These are phyloP conservation scores for Aplysina aerophoba DNA, from an alignment of 37 sponge, comb jelly and placozoan genomes.

Conservation along the genomic window DNA sequence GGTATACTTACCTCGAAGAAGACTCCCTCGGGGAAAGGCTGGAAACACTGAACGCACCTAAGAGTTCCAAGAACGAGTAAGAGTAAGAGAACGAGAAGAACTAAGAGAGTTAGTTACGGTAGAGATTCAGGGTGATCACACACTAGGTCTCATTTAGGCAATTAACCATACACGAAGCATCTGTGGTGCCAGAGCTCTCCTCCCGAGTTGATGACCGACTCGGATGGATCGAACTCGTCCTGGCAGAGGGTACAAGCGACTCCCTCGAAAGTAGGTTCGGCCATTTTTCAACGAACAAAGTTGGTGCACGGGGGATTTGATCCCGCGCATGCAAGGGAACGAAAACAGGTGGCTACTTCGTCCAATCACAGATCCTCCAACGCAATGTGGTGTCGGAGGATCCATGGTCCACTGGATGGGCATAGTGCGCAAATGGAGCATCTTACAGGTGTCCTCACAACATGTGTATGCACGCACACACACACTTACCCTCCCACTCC, in stretches of 20 bases:
- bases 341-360: no score
- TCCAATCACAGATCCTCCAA: no score
- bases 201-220: slow-evolving; percentile 91
- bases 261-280: slow-evolving; percentile 29
- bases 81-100: background rate
- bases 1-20: slow-evolving; percentile 97
- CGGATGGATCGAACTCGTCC: slow-evolving; percentile 79
- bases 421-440: background rate
- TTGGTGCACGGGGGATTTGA: no score
- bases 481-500: no score
- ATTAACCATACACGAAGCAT: slow-evolving; percentile 92
- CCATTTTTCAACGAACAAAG: background rate
- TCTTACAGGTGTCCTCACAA: background rate
- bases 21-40: slow-evolving; percentile 93
- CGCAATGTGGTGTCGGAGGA: no score
- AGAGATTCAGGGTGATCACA: background rate
- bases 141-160: background rate
- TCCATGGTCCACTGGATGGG: no score
- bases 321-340: no score
- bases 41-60: slow-evolving; percentile 98
- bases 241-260: slow-evolving; percentile 88
- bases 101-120: background rate
- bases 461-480: background rate
- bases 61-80: background rate
- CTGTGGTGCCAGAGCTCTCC: slow-evolving; percentile 96